These are phyloP conservation scores for Ferrisia virgata DNA, from an alignment of 2,888 invertebrate species.

Conservation along the genomic window DNA sequence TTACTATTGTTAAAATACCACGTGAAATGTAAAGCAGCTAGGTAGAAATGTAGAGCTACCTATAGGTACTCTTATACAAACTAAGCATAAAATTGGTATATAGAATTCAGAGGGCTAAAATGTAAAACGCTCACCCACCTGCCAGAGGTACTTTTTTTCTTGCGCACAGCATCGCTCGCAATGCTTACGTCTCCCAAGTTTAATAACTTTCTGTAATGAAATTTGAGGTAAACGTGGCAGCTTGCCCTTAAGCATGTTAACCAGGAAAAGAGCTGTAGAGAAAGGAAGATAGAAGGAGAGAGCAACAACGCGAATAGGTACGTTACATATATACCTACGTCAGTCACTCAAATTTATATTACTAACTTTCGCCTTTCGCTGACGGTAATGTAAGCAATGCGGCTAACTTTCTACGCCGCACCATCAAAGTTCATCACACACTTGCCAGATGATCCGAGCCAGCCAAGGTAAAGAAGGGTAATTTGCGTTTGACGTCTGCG, in stretches of 20 bases:
- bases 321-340: neutral
- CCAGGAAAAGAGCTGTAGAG: neutral
- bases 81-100: too few relatives aligned
- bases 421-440: neutral
- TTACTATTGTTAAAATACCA: too few relatives aligned
- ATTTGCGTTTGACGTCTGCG: neutral
- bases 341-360: slow-evolving; percentile 43
- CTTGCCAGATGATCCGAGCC: neutral
- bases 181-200: neutral
- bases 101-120: neutral
- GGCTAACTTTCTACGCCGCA: slow-evolving; percentile 36
- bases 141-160: neutral
- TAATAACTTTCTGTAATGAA: slow-evolving; percentile 30
- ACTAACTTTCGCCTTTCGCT: slow-evolving; percentile 28
- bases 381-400: slow-evolving; percentile 42
- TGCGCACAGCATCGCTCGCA: neutral
- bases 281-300: neutral
- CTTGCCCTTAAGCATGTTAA: slow-evolving; percentile 6
- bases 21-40: too few relatives aligned
- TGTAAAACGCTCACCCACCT: neutral
- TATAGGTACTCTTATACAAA: too few relatives aligned
- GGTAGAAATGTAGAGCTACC: too few relatives aligned
- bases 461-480: neutral
- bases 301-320: too few relatives aligned
- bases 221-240: slow-evolving; percentile 31